Evolutionary conservation across 2,113 vertebrate species (phyloP).

Genomic region (Erythrolamprus reginae): DNA sequence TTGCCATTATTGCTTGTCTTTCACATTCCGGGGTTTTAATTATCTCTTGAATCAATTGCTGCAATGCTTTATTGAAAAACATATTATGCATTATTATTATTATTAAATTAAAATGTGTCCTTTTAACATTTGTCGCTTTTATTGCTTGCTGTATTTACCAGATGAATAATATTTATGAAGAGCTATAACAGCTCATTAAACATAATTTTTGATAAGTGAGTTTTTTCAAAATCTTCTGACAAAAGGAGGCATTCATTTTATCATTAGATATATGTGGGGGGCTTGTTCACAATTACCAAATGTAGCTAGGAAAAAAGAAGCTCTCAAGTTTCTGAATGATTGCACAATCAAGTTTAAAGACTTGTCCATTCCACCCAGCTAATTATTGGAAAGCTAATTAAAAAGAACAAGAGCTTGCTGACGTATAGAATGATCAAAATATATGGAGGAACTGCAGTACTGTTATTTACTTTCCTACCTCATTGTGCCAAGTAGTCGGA

Average conservation of each 20-base stretch:
- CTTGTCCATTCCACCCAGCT: fast-evolving
- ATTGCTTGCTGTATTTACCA: fast-evolving
- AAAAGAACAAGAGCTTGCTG: fast-evolving
- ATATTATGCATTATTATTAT: neutral
- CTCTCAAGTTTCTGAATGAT: neutral
- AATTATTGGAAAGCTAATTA: neutral
- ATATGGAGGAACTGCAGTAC: neutral
- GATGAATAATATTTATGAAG: neutral
- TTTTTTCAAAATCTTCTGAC: neutral
- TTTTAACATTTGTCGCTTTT: neutral
- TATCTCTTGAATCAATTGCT: neutral
- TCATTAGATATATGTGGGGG: neutral
- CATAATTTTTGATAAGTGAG: neutral
- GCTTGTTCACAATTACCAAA: conserved; percentile 4
- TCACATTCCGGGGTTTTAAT: neutral
- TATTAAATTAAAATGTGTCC: neutral
- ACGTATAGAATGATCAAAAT: neutral
- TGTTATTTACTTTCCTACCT: conserved; percentile 7
- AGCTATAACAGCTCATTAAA: neutral
- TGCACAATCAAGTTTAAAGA: neutral
- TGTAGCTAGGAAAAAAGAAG: conserved; percentile 1
- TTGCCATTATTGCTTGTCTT: neutral
- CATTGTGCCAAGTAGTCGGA: neutral
- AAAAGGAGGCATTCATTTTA: neutral
- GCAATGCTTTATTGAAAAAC: neutral